A percentile compares a stretch with the other conserved stretches of the same genome.
Conservation (phyloP, 2,113 vertebrate genomes). For the Odobenus rosmarus region DNA sequence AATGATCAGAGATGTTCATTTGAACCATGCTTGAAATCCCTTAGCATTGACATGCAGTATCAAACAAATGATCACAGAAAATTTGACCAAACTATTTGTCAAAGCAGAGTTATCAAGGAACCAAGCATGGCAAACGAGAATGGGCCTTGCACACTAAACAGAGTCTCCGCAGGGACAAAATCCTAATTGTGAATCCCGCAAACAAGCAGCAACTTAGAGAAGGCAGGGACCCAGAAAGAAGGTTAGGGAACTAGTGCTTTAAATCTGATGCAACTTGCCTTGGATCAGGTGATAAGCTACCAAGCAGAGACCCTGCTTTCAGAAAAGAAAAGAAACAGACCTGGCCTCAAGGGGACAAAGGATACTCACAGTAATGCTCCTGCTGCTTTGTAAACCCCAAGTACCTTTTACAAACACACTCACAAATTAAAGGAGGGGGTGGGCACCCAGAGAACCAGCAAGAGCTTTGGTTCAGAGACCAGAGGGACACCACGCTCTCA, state of each 20-base stretch:
- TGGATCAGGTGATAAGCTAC: not conserved
- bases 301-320: not conserved
- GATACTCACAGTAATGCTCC: not conserved
- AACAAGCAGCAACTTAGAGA: not conserved
- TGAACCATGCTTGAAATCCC: conserved; percentile 9
- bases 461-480: not conserved
- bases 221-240: not conserved
- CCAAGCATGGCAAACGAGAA: not conserved
- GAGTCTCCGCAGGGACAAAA: not conserved
- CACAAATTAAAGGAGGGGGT: not conserved
- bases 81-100: not conserved
- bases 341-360: not conserved
- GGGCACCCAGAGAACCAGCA: not conserved
- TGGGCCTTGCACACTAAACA: not conserved
- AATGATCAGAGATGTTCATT: not conserved
- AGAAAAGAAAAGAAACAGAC: conserved; percentile 36
- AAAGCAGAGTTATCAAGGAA: not conserved
- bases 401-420: not conserved
- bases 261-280: conserved; percentile 28
- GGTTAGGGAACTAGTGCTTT: not conserved
- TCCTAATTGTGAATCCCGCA: not conserved
- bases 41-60: not conserved
- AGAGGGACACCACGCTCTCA: not conserved
- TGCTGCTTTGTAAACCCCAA: conserved; percentile 1
- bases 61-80: not conserved